A percentile compares a stretch with the other conserved stretches of the same genome.
Conservation (phyloP, 2,888 invertebrate species). For the Aspidiotus rigidus region DNA sequence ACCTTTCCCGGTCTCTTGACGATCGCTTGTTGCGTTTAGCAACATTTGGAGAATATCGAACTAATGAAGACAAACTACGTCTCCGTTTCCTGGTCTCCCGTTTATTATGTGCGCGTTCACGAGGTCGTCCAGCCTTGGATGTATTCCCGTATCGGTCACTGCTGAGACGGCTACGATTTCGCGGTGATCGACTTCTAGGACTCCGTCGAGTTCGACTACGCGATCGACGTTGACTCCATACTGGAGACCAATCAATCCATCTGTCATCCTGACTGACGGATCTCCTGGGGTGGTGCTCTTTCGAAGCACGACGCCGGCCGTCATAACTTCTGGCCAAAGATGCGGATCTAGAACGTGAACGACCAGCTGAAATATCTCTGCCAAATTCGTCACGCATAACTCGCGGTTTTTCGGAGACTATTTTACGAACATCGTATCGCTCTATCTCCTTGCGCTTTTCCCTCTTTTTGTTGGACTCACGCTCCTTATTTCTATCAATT, state of each 20-base stretch:
- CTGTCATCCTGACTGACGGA: conserved; percentile 39
- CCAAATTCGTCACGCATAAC: conserved; percentile 64
- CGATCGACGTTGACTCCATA: conserved; percentile 36
- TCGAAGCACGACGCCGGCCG: conserved; percentile 38
- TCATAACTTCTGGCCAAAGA: conserved; percentile 34
- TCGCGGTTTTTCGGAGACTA: conserved; percentile 61
- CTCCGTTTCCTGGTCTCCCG: conserved; percentile 13
- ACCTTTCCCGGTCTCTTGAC: neutral
- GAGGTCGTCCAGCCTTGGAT: conserved; percentile 2
- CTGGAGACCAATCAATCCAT: conserved; percentile 37
- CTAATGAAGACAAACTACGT: neutral
- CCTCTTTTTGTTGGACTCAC: conserved; percentile 44
- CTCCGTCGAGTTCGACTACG: conserved; percentile 32
- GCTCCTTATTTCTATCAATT: conserved; percentile 41
- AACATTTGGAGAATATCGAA: conserved; percentile 13
- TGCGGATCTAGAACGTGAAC: conserved; percentile 38
- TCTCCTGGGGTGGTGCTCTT: conserved; percentile 38
- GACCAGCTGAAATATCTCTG: conserved; percentile 49
- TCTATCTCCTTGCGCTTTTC: conserved; percentile 68
- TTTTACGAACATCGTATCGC: conserved; percentile 70
- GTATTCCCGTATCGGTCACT: conserved; percentile 16
- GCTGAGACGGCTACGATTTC: conserved; percentile 22
- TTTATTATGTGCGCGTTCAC: conserved; percentile 5
- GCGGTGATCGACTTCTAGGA: conserved; percentile 6
- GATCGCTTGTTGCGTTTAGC: neutral